Evolutionary conservation across 1,140 invertebrate species (phyloP), one percentile per base, ranked within the genome.

Genomic region (Saccostrea echinata): DNA sequence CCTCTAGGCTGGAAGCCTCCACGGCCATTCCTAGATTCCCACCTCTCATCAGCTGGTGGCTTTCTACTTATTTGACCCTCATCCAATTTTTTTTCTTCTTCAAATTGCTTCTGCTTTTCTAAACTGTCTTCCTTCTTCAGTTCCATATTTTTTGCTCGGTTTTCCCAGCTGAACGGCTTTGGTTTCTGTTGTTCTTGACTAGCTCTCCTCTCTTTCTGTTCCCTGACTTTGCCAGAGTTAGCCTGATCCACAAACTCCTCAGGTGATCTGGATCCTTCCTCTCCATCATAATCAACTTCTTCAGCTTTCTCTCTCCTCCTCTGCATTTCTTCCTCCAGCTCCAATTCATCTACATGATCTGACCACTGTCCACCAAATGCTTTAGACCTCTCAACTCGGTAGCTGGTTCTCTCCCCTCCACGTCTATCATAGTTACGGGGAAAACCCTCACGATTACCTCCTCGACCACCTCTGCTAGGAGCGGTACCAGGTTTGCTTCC

Each of bases 1-100:
- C 97, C 97, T 21, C 97, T 76, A 16, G 68, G 68, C 27, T 76
- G 68, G 68, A 76, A 76, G 24, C 24, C 16, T 76, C 68, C 68
- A 16, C 68, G 68, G 16, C 68, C 68, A 76, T 86, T 83, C 8
- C 80, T 86, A 30, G 90, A 83, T 53, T 90, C 90, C 53, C 80
- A 84, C 18, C 57, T 85, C 53, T 81, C 52, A 43, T 80, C 24
- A 33, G 33, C 52, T 76, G 71, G 68, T 86, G 43, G 86, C 84
- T 30, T 86, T 82, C 30, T 84, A 51, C 0, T 84, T 18, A 55
- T 84, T 18, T 84, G 52, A 61, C 83, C 18, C n/a, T 84, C 30
- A 53, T 83, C 81, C 6, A 33, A 35, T 51, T 83, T 83, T 8
- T 51, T 83, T 12, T 83, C 81, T 52, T 53, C 35, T 12, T 51